Conservation (phyloP, 2,797 vertebrate genomes). For the Orientallactaga sibirica region DNA sequence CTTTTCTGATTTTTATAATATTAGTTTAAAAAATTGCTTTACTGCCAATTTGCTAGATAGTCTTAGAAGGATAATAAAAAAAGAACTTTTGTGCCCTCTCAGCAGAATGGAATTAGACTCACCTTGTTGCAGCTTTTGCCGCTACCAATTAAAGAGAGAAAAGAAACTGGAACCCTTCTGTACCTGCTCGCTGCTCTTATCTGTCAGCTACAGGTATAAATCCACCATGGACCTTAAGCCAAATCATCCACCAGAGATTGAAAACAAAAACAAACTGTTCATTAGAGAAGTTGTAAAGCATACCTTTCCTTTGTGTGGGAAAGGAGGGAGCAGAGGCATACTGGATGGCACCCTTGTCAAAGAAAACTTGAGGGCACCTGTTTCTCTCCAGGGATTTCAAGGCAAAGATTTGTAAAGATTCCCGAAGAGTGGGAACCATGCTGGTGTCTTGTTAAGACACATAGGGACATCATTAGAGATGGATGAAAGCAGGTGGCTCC, state of each 20-base stretch:
- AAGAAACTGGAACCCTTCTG: conserved; percentile 36
- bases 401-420: conserved; percentile 86
- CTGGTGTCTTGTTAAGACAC: conserved; percentile 86
- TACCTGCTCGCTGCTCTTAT: background rate
- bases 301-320: conserved; percentile 5
- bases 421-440: conserved; percentile 77
- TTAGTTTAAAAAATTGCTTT: background rate
- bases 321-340: background rate
- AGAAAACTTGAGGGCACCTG: conserved; percentile 72
- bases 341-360: conserved; percentile 53
- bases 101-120: conserved; percentile 79
- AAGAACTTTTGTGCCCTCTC: conserved; percentile 77
- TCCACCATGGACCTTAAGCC: conserved; percentile 68
- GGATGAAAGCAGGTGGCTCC: conserved; percentile 81
- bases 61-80: conserved; percentile 76
- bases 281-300: conserved; percentile 67
- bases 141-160: conserved; percentile 66
- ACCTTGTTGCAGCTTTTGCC: conserved; percentile 65
- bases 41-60: conserved; percentile 66
- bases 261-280: conserved; percentile 80
- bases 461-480: conserved; percentile 86
- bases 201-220: conserved; percentile 51
- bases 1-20: conserved; percentile 59
- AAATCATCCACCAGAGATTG: conserved; percentile 77
- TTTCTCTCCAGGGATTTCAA: conserved; percentile 83